These are phyloP conservation scores for Aeoliscus strigatus DNA, from an alignment of 2,797 vertebrate genomes.

Conservation along the genomic window DNA sequence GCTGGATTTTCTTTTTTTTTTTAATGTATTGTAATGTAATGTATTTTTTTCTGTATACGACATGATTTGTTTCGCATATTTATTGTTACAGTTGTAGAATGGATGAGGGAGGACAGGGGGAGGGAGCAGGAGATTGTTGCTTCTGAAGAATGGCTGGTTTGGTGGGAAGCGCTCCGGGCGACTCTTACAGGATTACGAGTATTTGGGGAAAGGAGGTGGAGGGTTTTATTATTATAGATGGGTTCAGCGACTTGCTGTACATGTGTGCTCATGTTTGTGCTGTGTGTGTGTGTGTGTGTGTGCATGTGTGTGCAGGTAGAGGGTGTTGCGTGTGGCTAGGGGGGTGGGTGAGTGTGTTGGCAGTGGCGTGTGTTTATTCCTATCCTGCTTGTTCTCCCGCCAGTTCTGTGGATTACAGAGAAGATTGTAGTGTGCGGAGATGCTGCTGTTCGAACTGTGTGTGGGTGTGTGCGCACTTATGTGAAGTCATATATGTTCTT, in stretches of 20 bases:
- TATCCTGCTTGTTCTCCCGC: slow-evolving; percentile 49
- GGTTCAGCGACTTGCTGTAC: slow-evolving; percentile 13
- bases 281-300: slow-evolving; percentile 10
- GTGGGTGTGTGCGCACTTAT: slow-evolving; percentile 4
- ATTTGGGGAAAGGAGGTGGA: slow-evolving; percentile 35
- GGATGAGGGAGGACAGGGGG: slow-evolving; percentile 1
- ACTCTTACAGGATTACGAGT: slow-evolving; percentile 57
- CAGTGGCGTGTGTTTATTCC: slow-evolving; percentile 46
- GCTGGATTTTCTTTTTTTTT: slow-evolving; percentile 24
- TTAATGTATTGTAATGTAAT: slow-evolving; percentile 36
- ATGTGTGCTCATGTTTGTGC: slow-evolving; percentile 5
- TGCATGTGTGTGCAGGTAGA: slow-evolving; percentile 9
- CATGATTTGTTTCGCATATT: slow-evolving; percentile 36
- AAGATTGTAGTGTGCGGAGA: slow-evolving; percentile 33
- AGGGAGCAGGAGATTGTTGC: slow-evolving; percentile 26
- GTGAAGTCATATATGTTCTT: too few relatives aligned
- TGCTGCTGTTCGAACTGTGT: slow-evolving; percentile 9
- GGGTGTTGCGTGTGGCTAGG: slow-evolving; percentile 15
- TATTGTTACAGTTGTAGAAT: slow-evolving; percentile 40
- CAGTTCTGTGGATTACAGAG: slow-evolving; percentile 55
- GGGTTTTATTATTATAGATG: slow-evolving; percentile 42
- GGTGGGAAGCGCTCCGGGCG: slow-evolving; percentile 43
- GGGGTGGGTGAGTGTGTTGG: slow-evolving; percentile 32
- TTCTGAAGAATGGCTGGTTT: slow-evolving; percentile 40
- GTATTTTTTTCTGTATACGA: slow-evolving; percentile 27